phyloP scores from a whole-genome alignment of 1,140 invertebrate species.

The Ericerus pela region DNA sequence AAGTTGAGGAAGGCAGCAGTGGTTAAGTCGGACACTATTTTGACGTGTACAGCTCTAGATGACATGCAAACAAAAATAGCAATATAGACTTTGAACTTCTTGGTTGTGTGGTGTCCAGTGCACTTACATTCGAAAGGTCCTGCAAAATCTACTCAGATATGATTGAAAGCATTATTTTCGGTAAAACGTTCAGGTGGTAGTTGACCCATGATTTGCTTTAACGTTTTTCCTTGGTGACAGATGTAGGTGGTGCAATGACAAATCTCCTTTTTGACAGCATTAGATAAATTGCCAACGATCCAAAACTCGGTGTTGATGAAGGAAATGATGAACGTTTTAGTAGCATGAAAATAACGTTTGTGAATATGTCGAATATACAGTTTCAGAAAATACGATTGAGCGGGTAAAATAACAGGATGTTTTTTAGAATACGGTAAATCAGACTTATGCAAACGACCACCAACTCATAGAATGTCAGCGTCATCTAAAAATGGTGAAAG shows the following conservation, averaged over 20 bases:
- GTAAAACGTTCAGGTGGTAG: background rate
- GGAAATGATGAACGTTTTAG: no score
- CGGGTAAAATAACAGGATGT: constrained; percentile 20
- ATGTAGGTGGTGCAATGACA: constrained; percentile 26
- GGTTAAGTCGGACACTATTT: constrained; percentile 29
- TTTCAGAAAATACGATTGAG: background rate
- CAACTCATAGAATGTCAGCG: constrained; percentile 20
- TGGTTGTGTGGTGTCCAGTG: background rate
- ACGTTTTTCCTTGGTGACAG: background rate
- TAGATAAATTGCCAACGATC: no score
- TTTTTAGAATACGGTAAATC: constrained; percentile 15
- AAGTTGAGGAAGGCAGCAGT: constrained; percentile 30
- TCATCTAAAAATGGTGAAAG: constrained; percentile 19
- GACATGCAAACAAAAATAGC: constrained; percentile 33
- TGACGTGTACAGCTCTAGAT: constrained; percentile 32
- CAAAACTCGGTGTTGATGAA: no score
- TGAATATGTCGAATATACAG: background rate
- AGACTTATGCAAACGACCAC: constrained; percentile 19
- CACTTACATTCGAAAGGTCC: background rate
- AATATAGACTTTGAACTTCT: constrained; percentile 24
- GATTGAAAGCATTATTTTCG: background rate
- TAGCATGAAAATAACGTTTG: background rate
- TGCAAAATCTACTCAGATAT: background rate
- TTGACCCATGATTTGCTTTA: constrained; percentile 9
- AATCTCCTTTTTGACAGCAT: no score